phyloP scores from a whole-genome alignment of 2,113 vertebrate species.

The Nicator chloris region DNA sequence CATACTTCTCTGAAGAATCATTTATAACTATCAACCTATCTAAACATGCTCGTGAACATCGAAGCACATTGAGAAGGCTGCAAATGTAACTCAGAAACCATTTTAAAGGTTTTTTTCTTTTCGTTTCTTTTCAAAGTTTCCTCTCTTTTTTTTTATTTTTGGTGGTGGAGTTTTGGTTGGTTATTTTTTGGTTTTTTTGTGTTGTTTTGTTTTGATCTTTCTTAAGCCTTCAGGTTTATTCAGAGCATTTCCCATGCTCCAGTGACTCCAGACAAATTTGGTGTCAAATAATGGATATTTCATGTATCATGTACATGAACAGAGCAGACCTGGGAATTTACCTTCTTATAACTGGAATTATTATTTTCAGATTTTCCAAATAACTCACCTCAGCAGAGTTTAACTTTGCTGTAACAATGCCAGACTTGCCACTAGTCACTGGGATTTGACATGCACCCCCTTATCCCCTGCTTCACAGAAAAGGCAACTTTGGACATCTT shows the following conservation, averaged over 20 bases:
- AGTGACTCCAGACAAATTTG: not conserved
- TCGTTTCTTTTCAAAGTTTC: not conserved
- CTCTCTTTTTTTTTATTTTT: accelerated
- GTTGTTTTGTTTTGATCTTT: not conserved
- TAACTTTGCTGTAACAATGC: not conserved
- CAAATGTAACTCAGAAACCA: not conserved
- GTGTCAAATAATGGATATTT: not conserved
- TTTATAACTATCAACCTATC: not conserved
- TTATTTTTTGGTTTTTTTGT: not conserved
- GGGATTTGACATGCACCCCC: not conserved
- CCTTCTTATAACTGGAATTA: not conserved
- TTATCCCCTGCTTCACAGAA: not conserved
- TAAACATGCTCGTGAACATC: not conserved
- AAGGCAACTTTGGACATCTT: not conserved
- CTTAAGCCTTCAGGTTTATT: not conserved
- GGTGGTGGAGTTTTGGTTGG: not conserved
- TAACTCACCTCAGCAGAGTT: not conserved
- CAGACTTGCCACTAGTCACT: not conserved
- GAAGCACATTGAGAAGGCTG: not conserved
- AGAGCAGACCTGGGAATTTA: not conserved
- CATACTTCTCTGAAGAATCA: not conserved
- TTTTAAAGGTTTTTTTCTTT: not conserved
- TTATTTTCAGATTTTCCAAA: not conserved
- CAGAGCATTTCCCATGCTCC: not conserved
- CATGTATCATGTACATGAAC: not conserved